Evolutionary conservation across 2,888 invertebrate species (phyloP), one percentile per base, ranked within the genome.

Genomic region (Prosapia bicincta): DNA sequence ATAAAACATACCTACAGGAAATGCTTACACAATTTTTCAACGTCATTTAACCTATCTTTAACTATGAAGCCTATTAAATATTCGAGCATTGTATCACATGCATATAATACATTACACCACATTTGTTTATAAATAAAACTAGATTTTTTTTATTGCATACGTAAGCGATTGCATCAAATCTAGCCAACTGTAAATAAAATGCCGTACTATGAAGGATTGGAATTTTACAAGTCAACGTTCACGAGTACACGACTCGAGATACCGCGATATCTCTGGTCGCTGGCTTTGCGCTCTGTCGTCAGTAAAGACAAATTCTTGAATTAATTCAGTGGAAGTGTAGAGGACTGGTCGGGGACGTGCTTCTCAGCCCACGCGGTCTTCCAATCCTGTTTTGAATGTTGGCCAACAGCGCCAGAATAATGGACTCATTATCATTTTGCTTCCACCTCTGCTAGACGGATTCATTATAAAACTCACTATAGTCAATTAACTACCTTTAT

Each of bases 311-410:
- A 54, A 54, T 54, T 54, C 54, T 54, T 54, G 54, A 54, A 54
- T 54, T 20, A 10, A 54, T 54, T 54, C 3, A 54, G 20, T 38
- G 1, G 10, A 13, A 38, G 38, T 38, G 38, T 38, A 38, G 38
- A 38, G 38, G 38, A 38, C 38, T 54, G 54, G 54, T 38, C 38
- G 13, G 38, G 38, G 38, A 54, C 54, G n/a, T 54, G 54, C 54
- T 54, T 20, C 54, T 54, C 54, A 20, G 54, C 54, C 54, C 54
- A 54, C 54, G 54, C 54, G 54, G 3, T 20, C 54, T 54, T 54
- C n/a, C 54, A 54, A 54, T 54, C 54, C 54, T 54, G 54, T 54
- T 54, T 54, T 54, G 54, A 54, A 54, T 54, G 54, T 54, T 54
- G 54, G 54, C 54, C 54, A 54, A 54, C 20, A 54, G 54, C 20